Percentiles rank a stretch among this genome's conserved stretches.
Evolutionary conservation across 2,888 invertebrate species (phyloP).

Genomic region (Thyatira batis): DNA sequence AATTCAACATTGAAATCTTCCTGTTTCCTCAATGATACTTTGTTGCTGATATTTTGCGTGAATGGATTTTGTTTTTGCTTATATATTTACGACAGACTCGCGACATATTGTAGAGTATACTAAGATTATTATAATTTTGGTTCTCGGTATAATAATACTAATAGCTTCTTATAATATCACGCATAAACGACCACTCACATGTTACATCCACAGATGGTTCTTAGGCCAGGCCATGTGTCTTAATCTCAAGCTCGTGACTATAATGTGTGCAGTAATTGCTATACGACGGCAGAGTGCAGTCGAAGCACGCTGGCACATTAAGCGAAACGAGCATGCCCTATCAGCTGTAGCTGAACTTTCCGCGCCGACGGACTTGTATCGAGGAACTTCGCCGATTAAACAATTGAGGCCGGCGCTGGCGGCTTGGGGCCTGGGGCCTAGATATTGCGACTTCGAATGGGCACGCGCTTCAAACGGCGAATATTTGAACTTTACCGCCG

Average conservation of each 20-base stretch:
- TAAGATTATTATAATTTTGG: too few relatives aligned
- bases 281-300: slow-evolving; percentile 41
- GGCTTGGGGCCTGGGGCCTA: slow-evolving; percentile 25
- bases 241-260: slow-evolving; percentile 33
- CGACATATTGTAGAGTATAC: too few relatives aligned
- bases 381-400: slow-evolving; percentile 69
- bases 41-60: background rate
- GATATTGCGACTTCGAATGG: slow-evolving; percentile 48
- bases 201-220: slow-evolving; percentile 7
- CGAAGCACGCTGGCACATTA: slow-evolving; percentile 50
- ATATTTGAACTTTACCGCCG: background rate
- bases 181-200: background rate
- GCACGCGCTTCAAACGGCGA: slow-evolving; percentile 14
- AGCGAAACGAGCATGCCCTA: slow-evolving; percentile 61
- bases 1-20: slow-evolving; percentile 29
- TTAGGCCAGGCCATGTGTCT: slow-evolving; percentile 22
- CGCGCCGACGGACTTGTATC: slow-evolving; percentile 61
- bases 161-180: too few relatives aligned
- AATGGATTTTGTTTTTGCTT: background rate
- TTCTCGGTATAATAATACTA: too few relatives aligned
- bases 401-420: slow-evolving; percentile 51
- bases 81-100: background rate
- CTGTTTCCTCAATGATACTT: slow-evolving; percentile 24
- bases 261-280: slow-evolving; percentile 45
- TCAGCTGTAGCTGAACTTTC: slow-evolving; percentile 61